Conservation (phyloP, 1,140 invertebrate genomes). For the Periplaneta americana region DNA sequence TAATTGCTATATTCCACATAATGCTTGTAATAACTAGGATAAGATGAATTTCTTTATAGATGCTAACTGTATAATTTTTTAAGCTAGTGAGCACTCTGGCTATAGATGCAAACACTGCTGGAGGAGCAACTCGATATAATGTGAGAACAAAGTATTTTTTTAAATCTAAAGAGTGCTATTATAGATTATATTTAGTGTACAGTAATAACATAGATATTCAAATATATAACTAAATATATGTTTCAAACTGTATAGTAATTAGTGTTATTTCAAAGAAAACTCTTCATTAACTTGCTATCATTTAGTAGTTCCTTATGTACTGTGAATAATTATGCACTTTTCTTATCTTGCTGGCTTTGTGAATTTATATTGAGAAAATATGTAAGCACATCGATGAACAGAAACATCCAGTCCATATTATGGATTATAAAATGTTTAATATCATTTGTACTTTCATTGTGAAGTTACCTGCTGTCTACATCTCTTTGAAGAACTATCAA, state of each 20-base stretch:
- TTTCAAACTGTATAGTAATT: not conserved
- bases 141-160: not conserved
- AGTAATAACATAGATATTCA: not conserved
- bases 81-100: not conserved
- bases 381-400: not conserved
- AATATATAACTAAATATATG: not conserved
- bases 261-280: not conserved
- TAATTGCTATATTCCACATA: not conserved
- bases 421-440: no score
- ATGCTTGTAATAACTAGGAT: not conserved
- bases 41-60: not conserved
- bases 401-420: no score
- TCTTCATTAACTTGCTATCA: not conserved
- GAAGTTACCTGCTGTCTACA: no score
- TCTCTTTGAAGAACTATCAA: no score
- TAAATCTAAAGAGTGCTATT: not conserved
- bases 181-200: not conserved
- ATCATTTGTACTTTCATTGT: no score
- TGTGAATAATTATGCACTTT: not conserved
- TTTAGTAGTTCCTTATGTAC: not conserved
- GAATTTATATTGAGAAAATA: not conserved
- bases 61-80: not conserved
- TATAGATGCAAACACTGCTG: not conserved
- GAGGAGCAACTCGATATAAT: not conserved
- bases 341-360: not conserved